Conservation (phyloP, 1,140 invertebrate species). For the Lepidostoma basale region DNA sequence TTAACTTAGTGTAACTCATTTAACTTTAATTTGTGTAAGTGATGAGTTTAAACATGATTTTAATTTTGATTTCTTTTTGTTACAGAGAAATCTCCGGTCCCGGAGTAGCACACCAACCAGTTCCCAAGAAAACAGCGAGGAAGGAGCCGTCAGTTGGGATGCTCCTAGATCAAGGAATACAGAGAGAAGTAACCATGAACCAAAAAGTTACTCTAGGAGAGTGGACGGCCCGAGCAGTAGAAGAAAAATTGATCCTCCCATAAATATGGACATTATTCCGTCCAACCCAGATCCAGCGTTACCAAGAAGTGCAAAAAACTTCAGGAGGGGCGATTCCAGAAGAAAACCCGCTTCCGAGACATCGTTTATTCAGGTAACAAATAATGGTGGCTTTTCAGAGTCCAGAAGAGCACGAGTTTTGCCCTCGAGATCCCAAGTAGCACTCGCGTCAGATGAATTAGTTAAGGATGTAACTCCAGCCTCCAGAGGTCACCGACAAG, state of each 20-base stretch:
- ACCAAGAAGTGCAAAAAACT: conserved; percentile 31
- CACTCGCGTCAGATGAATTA: neutral
- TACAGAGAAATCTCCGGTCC: conserved; percentile 38
- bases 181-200: neutral
- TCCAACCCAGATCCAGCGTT: conserved; percentile 13
- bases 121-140: conserved; percentile 15
- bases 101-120: conserved; percentile 12
- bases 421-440: conserved; percentile 17
- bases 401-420: conserved; percentile 36
- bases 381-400: conserved; percentile 41
- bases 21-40: too few species aligned
- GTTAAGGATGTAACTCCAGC: neutral
- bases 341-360: conserved; percentile 27
- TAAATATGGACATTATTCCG: conserved; percentile 9
- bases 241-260: conserved; percentile 1
- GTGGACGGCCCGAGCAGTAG: conserved; percentile 14
- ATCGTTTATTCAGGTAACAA: conserved; percentile 34
- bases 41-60: too few species aligned
- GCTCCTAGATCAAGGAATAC: conserved; percentile 12
- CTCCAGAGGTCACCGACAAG: conserved; percentile 31
- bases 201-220: conserved; percentile 36
- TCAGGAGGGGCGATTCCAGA: conserved; percentile 22
- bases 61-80: conserved; percentile 33
- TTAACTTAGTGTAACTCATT: too few species aligned
- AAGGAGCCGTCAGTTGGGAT: conserved; percentile 26